Evolutionary conservation across 2,113 vertebrate species (phyloP), one percentile per base, ranked within the genome.

Genomic region (Origma solitaria): DNA sequence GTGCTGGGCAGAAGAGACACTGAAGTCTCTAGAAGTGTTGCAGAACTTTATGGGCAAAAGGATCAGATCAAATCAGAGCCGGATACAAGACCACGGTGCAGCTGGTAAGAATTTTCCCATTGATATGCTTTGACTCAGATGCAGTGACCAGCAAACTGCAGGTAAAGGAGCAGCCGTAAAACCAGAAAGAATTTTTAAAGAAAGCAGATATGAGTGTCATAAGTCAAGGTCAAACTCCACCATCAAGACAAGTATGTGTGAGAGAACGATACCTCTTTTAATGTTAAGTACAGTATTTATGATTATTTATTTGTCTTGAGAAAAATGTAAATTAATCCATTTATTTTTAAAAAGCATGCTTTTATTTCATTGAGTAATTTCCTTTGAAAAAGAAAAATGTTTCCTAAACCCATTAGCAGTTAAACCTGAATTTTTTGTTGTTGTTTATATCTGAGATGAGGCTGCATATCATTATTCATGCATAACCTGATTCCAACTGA

Each of bases 311-410:
- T 97, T 91, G 77, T 88, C 78, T 77, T 94, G 89, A 83, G 95
- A 91, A 95, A 97, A 96, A 89, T 54, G 78, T 87, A 96, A 97
- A 97, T 92, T 47, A 96, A 96, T 92, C 40, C 5, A 93, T 92
- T 97, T 90, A 93, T 93, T 95, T 91, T 45, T 33, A 86, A 45
- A 96, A 96, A 93, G 6, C 44, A 90, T 49, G 49, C 31, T 97
- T 97, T 97, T 95, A 96, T 97, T 97, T 85, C 82, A 92, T 51
- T 94, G 89, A 97, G 53, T 95, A 96, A 97, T 95, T 96, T 97
- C 58, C 57, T 94, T 78, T 82, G 82, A 88, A 89, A 97, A 97
- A 86, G 37, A 94, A 84, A 97, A 96, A 94, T 82, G 76, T 94
- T 97, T 97, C 94, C 93, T 94, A 95, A 95, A 87, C 78, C 54